Evolutionary conservation across 2,797 vertebrate genomes (phyloP).

Genomic region (Sylvilagus floridanus): DNA sequence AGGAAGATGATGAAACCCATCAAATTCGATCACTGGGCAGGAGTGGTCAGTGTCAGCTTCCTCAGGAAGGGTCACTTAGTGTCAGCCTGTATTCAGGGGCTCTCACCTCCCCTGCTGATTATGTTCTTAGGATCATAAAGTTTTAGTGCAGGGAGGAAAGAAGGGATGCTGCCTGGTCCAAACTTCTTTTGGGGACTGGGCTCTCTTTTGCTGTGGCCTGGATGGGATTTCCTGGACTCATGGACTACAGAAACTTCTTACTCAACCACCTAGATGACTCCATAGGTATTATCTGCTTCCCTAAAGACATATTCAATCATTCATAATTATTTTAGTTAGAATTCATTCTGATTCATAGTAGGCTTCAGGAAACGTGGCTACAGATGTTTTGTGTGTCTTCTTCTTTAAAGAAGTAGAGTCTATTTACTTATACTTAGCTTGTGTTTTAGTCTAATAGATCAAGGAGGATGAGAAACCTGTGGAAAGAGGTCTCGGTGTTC

Average conservation of each 20-base stretch:
- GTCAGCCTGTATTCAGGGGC: constrained; percentile 39
- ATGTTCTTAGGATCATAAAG: constrained; percentile 48
- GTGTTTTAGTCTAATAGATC: not conserved
- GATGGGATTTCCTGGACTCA: not conserved
- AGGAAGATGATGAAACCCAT: constrained; percentile 84
- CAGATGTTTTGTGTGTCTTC: not conserved
- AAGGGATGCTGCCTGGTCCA: not conserved
- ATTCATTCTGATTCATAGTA: not conserved
- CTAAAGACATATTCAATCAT: not conserved
- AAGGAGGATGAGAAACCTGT: not conserved
- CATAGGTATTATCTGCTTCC: not conserved
- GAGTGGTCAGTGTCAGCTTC: constrained; percentile 69
- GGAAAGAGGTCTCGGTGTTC: not conserved
- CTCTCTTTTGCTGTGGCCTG: not conserved
- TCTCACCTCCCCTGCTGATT: constrained; percentile 61
- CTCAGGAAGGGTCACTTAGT: constrained; percentile 48
- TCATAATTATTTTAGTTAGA: not conserved
- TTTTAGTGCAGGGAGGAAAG: constrained; percentile 49
- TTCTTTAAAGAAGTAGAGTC: not conserved
- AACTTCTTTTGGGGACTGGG: not conserved
- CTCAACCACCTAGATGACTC: not conserved
- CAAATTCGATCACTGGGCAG: constrained; percentile 68
- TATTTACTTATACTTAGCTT: not conserved
- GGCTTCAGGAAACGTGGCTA: constrained; percentile 27
- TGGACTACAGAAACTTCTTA: not conserved